Evolutionary conservation across 2,888 invertebrate species (phyloP), one percentile per base, ranked within the genome.

Genomic region (Drosophila parthenogenetica): DNA sequence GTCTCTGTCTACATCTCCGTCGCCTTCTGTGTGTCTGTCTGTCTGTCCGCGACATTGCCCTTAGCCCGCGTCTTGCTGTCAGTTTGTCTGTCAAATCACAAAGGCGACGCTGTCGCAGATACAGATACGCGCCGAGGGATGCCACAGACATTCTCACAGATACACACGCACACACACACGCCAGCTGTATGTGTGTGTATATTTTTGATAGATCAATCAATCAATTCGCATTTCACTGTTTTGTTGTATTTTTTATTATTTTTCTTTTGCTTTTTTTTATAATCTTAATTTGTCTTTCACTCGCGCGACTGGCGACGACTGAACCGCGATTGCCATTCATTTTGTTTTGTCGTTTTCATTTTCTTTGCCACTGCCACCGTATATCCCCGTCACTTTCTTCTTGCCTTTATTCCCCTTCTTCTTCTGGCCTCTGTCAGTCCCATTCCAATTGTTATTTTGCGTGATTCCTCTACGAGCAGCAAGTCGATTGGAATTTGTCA

Each of bases 201-300:
- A 80, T 79, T 85, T 89, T 85, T 87, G 89, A 89, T 87, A 89
- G 89, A 87, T 87, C 86, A 87, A 87, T 87, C 86, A 87, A 87
- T 87, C 89, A 87, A 87, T 87, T 78, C 75, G 73, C 51, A 51
- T 69, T 76, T 68, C 53, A 61, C 68, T 76, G 43, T n/a, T 50
- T 65, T 51, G 50, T 57, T 65, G 69, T 65, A 65, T 53, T 55
- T 29, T 45, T 68, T 43, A 4, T 19, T 84, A 62, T 87, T 83
- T 80, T 83, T 89, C 76, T 88, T 84, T 78, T 83, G 0, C 69
- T 74, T 76, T 78, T 69, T 86, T 88, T 79, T 88, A 88, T 86
- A 86, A 88, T 86, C 89, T 86, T 86, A 86, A 86, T 88, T 86
- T 86, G 85, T 86, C 89, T 86, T 86, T 86, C 89, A 84, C 66